A percentile compares a stretch with the other conserved stretches of the same genome.
These are phyloP conservation scores for Drosophila parvula DNA, from an alignment of 1,140 invertebrate species.

Conservation along the genomic window DNA sequence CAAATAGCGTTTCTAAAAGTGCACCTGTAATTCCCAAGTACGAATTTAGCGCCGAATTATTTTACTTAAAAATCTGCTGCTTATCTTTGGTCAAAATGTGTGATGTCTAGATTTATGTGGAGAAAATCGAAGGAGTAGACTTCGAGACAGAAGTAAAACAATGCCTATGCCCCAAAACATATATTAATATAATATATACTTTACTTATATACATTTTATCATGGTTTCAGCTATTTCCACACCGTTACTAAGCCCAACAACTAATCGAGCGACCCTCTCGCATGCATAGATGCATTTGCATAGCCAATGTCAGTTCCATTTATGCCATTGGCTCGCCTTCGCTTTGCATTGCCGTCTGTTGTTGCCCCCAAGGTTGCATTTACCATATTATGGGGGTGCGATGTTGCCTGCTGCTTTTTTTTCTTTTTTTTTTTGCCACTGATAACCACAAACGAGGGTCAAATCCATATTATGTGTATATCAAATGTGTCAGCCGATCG, in stretches of 20 bases:
- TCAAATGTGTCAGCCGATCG: slow-evolving; percentile 6
- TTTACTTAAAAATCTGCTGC: too few relatives aligned
- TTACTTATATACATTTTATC: too few relatives aligned
- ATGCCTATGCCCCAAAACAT: too few relatives aligned
- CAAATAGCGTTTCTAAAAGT: not conserved
- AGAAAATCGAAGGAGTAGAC: too few relatives aligned
- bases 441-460: slow-evolving; percentile 44
- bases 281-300: slow-evolving; percentile 60
- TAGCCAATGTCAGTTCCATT: slow-evolving; percentile 70
- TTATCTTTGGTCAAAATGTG: too few relatives aligned
- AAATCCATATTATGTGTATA: slow-evolving; percentile 14
- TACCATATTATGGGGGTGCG: slow-evolving; percentile 71
- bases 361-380: slow-evolving; percentile 64
- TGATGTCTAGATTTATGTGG: too few relatives aligned
- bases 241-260: not conserved
- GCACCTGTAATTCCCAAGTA: not conserved
- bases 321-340: slow-evolving; percentile 65
- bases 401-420: slow-evolving; percentile 42
- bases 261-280: slow-evolving; percentile 29
- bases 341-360: slow-evolving; percentile 49
- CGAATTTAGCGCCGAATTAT: not conserved
- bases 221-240: not conserved
- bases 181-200: too few relatives aligned
- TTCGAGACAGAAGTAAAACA: too few relatives aligned
- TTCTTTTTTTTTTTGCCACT: slow-evolving; percentile 8